These are phyloP conservation scores for Holacanthus passer DNA, from an alignment of 2,113 vertebrate genomes.

Conservation along the genomic window DNA sequence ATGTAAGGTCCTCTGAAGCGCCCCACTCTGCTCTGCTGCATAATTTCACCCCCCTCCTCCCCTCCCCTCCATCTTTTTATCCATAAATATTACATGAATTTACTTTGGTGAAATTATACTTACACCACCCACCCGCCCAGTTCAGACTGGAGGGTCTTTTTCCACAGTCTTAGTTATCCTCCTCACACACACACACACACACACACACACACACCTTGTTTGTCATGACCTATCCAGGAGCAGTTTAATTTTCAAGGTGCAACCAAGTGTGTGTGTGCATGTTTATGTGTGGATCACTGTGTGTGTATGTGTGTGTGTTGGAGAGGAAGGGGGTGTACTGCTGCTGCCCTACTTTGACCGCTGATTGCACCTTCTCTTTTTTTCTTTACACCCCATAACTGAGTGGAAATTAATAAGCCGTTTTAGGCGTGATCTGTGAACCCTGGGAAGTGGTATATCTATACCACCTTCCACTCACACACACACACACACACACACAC, in stretches of 20 bases:
- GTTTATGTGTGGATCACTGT: constrained; percentile 8
- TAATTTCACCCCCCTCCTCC: constrained; percentile 50
- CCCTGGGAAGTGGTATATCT: constrained; percentile 69
- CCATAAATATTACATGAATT: constrained; percentile 79
- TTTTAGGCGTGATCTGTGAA: constrained; percentile 82
- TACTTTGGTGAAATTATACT: constrained; percentile 73
- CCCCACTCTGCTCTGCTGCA: constrained; percentile 42
- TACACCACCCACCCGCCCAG: constrained; percentile 33
- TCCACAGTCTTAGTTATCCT: constrained; percentile 33
- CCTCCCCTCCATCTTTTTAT: constrained; percentile 53
- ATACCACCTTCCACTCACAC: constrained; percentile 24
- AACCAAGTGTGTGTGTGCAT: constrained; percentile 34
- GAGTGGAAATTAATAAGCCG: constrained; percentile 83
- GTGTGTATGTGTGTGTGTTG: background rate
- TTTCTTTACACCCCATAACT: constrained; percentile 75
- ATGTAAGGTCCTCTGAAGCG: constrained; percentile 63
- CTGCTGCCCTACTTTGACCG: constrained; percentile 49
- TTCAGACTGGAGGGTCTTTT: constrained; percentile 45
- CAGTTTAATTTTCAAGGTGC: constrained; percentile 74
- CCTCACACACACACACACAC: constrained; percentile 3
- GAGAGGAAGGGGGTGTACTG: constrained; percentile 5
- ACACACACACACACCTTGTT: background rate
- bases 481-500: constrained; percentile 38
- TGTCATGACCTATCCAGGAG: constrained; percentile 52
- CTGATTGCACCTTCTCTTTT: constrained; percentile 65